Percentiles rank a stretch among this genome's conserved stretches.
Conservation (phyloP, 30 jellyfish, hydroid and myxozoan species). For the Chrysaora quinquecirrha region DNA sequence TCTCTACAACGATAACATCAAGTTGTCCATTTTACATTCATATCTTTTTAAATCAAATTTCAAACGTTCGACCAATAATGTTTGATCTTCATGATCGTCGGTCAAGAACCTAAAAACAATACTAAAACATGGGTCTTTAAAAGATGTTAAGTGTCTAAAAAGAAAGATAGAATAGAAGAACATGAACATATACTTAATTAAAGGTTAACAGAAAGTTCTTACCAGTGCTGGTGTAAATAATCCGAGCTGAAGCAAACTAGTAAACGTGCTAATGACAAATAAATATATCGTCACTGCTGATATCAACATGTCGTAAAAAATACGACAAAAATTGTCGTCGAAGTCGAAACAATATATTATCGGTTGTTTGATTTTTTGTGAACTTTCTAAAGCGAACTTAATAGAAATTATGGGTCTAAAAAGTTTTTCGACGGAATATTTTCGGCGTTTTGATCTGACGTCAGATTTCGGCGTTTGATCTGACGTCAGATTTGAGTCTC, state of each 20-base stretch:
- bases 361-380: background rate
- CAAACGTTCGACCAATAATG: too few species aligned
- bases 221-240: constrained; percentile 26
- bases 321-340: constrained; percentile 22
- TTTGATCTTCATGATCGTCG: too few species aligned
- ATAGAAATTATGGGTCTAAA: background rate
- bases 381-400: constrained; percentile 12
- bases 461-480: background rate
- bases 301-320: constrained; percentile 27
- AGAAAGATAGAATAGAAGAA: too few species aligned
- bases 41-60: too few species aligned
- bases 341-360: too few species aligned
- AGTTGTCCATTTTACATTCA: too few species aligned
- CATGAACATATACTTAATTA: too few species aligned
- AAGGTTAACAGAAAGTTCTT: background rate
- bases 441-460: constrained; percentile 45
- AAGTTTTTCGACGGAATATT: too few species aligned
- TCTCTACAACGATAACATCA: too few species aligned
- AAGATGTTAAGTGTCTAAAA: too few species aligned
- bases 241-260: constrained; percentile 30
- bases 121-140: too few species aligned
- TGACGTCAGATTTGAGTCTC: background rate
- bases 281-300: constrained; percentile 14
- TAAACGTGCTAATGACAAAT: constrained; percentile 24
- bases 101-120: too few species aligned